A percentile compares a stretch with the other conserved stretches of the same genome.
Evolutionary conservation across 64 coral and sea anemone genomes (phyloP).

Genomic region (Catalaphyllia jardinei): DNA sequence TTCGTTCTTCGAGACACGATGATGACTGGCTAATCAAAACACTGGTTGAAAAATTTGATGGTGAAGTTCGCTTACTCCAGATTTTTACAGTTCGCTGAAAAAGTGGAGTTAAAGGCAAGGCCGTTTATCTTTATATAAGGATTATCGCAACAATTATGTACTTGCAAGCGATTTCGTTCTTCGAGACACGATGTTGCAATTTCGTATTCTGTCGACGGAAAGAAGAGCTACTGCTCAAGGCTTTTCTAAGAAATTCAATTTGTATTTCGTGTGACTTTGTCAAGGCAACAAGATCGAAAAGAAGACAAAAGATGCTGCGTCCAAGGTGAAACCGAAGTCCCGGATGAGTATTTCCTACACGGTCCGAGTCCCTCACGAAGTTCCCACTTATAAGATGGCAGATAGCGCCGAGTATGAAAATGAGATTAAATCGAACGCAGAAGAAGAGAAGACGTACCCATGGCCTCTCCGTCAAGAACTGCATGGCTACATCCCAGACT

Average conservation of each 20-base stretch:
- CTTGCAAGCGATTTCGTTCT: too few species aligned
- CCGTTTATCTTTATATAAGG: too few species aligned
- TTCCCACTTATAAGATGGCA: background rate
- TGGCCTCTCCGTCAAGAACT: background rate
- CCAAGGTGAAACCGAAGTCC: background rate
- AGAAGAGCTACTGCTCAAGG: background rate
- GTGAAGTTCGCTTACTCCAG: too few species aligned
- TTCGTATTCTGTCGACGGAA: slow-evolving; percentile 8
- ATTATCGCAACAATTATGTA: too few species aligned
- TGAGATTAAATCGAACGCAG: background rate
- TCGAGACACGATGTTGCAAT: too few species aligned
- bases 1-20: too few species aligned
- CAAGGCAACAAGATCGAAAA: slow-evolving; percentile 24
- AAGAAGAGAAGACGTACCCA: slow-evolving; percentile 11
- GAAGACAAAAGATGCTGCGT: background rate
- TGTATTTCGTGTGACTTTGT: slow-evolving; percentile 14
- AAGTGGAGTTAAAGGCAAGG: too few species aligned
- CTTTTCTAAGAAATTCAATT: background rate
- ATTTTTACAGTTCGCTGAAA: too few species aligned
- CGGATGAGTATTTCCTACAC: slow-evolving; percentile 45
- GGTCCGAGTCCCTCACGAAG: background rate
- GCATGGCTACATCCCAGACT: background rate
- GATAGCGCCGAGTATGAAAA: background rate
- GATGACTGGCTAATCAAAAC: too few species aligned
- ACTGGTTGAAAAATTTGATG: too few species aligned